Percentiles rank a stretch among this genome's conserved stretches.
Conservation (phyloP, 1,140 invertebrate genomes). For the Dendrolimus kikuchii region DNA sequence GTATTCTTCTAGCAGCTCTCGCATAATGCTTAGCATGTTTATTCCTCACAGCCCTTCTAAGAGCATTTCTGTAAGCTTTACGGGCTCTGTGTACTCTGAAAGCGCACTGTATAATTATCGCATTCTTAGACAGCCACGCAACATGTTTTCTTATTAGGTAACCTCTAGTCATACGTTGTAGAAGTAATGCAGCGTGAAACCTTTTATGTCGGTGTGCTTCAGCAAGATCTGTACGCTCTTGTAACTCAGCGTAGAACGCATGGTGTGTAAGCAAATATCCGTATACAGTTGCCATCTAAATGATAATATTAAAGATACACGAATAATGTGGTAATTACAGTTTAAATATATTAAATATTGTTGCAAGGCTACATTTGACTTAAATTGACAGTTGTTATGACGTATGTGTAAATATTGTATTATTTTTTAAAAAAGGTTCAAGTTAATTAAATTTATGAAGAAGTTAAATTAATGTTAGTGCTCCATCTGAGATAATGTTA, state of each 20-base stretch:
- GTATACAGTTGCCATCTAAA: constrained; percentile 46
- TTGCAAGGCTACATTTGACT: no score
- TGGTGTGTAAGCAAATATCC: constrained; percentile 30
- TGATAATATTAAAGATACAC: neutral
- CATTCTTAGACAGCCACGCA: constrained; percentile 48
- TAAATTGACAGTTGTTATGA: no score
- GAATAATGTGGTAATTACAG: no score
- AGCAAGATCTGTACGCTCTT: constrained; percentile 35
- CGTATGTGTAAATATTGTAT: no score
- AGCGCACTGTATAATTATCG: constrained; percentile 54
- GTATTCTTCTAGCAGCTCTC: constrained; percentile 38
- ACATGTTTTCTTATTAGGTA: constrained; percentile 54
- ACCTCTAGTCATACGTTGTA: constrained; percentile 48
- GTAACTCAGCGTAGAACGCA: constrained; percentile 43
- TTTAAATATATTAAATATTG: no score
- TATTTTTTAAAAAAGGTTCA: no score
- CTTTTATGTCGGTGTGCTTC: constrained; percentile 31
- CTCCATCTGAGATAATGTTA: no score
- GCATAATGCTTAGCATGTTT: constrained; percentile 49
- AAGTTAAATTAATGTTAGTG: no score
- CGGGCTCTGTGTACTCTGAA: constrained; percentile 43
- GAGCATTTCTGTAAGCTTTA: constrained; percentile 39
- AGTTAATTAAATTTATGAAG: no score
- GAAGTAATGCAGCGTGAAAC: constrained; percentile 39
- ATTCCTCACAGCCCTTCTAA: constrained; percentile 38